Base-by-base conservation (phyloP, 2,888 invertebrate genomes). In the Dynastes tityus region DNA sequence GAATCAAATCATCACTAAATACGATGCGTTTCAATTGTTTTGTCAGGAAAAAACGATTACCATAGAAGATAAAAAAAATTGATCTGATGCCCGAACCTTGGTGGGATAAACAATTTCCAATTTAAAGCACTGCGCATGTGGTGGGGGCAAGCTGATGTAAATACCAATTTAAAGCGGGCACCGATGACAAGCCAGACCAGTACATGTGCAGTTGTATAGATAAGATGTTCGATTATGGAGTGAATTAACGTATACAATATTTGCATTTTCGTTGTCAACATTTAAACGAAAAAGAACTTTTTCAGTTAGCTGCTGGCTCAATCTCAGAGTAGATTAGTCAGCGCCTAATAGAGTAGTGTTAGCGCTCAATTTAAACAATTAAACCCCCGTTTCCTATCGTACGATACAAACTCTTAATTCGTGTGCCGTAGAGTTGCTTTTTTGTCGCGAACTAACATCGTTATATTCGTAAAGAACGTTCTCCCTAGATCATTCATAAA, bases 261-360 rank as follows among this genome's bases (percentile, higher is more conserved):
- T n/a, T 61, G 40, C 40, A 53, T 11, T 45, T 55, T 76, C 67
- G 51, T 58, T 22, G 55, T 55, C 55, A 76, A 67, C 67, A 76
- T 76, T 76, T 76, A 67, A 65, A 55, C 53, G 8, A 37, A 37
- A 76, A 67, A 76, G 71, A 71, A 71, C 29, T 45, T 68, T 68
- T 61, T 58, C 13, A n/a, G 13, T 64, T 64, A 71, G 71, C 58
- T 51, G 71, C 89, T 90, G 89, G 87, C 91, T 91, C 90, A 90
- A 90, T 91, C 90, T 91, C 91, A 90, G 91, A 88, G 91, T 86
- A 91, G 91, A 90, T 91, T 91, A 91, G 89, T 91, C 90, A 89
- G 90, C 89, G 87, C 78, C 79, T 79, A 78, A 81, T 51, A 58
- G 27, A 87, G 65, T 55, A 40, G 58, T 58, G 58, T 37, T 73